Evolutionary conservation across 2,113 vertebrate genomes (phyloP), one percentile per base, ranked within the genome.

Genomic region (Porphyrio hochstetteri): DNA sequence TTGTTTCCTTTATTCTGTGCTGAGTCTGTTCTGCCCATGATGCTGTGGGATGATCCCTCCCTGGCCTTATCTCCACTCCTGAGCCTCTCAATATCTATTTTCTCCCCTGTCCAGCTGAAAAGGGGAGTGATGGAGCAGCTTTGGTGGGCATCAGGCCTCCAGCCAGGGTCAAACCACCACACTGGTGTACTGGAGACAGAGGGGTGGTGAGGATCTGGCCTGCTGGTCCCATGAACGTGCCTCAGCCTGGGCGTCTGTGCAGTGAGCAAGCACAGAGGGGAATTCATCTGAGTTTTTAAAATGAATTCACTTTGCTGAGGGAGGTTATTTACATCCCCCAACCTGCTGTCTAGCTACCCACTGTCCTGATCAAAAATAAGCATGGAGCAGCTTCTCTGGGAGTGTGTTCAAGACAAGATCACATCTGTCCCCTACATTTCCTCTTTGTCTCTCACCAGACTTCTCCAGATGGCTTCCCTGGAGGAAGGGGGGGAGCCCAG

Each of bases 361-460:
- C 76, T 82, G 85, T 63, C 86, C 86, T 64, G 81, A 74, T 79
- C 81, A 44, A 64, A 55, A 60, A 27, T 33, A 35, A 65, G 38
- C 23, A 1, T 5, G 16, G 70, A 89, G 65, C 36, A 35, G 94
- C 46, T 52, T 83, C 89, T 71, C 52, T 11, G 68, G 57, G 78
- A 90, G 33, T 1, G 5, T 44, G 23, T 48, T 81, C 48, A 8
- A 76, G 74, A 40, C 36, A 42, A 80, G 78, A 52, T 68, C 89
- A 81, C 92, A 85, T 88, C 92, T 90, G 90, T 81, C 82, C 86
- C 60, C 38, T 59, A 29, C 55, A 31, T 64, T 87, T 55, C 86
- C 25, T 55, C 76, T 33, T 14, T 4, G 5, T 68, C 86, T 70
- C 85, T 69, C 67, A 46, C 56, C 85, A 90, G 61, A 31, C 65